phyloP scores from a whole-genome alignment of 2,113 vertebrate species.

The Zeus faber region DNA sequence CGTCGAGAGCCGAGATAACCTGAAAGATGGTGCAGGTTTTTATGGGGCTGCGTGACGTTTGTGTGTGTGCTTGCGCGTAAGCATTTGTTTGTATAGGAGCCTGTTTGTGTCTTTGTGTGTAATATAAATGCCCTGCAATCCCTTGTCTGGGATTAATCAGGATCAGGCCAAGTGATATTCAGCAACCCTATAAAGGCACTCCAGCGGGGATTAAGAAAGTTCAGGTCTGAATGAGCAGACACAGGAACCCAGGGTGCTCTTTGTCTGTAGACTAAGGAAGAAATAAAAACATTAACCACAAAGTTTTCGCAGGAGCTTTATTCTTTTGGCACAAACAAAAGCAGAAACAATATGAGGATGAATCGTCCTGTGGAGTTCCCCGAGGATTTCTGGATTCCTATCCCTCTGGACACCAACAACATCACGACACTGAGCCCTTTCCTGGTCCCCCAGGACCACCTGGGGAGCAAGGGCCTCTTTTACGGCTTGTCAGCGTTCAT shows the following conservation, averaged over 20 bases:
- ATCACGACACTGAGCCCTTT: conserved; percentile 70
- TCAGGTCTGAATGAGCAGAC: background rate
- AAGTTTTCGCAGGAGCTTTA: no score
- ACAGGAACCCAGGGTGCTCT: background rate
- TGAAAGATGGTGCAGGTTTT: conserved; percentile 7
- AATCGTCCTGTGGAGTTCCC: conserved; percentile 49
- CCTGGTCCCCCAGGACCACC: conserved; percentile 79
- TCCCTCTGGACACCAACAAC: conserved; percentile 68
- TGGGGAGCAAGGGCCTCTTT: conserved; percentile 63
- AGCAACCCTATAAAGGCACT: conserved; percentile 55
- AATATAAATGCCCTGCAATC: conserved; percentile 38
- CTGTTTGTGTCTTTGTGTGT: conserved; percentile 3
- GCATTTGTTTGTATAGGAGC: conserved; percentile 1
- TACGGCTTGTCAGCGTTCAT: conserved; percentile 71
- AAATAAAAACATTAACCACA: no score
- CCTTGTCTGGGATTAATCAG: conserved; percentile 40
- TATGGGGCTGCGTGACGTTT: conserved; percentile 15
- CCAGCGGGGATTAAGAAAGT: background rate
- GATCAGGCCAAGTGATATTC: conserved; percentile 31
- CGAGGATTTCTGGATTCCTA: conserved; percentile 76
- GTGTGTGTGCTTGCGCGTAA: conserved; percentile 16
- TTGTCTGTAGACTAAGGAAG: no score
- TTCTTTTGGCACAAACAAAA: background rate
- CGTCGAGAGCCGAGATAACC: conserved; percentile 9
- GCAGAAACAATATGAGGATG: conserved; percentile 55